These are phyloP conservation scores for Drosophila tsacasi DNA, from an alignment of 1,140 invertebrate species.

Conservation along the genomic window DNA sequence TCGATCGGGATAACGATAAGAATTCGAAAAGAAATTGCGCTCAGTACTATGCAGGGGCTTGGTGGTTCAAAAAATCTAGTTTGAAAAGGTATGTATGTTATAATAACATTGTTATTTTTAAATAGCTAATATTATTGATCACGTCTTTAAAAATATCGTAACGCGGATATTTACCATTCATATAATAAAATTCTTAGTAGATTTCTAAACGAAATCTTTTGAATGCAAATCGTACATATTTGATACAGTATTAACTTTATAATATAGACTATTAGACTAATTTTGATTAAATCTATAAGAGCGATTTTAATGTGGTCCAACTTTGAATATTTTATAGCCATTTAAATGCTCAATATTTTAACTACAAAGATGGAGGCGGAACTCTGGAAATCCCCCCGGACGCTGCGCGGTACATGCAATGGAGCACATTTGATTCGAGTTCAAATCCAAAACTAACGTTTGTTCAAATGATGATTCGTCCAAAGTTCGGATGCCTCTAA, in stretches of 20 bases:
- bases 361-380: background rate
- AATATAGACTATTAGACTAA: too few species aligned
- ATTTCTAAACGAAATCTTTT: too few species aligned
- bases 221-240: too few species aligned
- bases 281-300: too few species aligned
- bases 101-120: too few species aligned
- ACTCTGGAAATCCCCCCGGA: background rate
- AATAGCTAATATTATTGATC: background rate
- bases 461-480: slow-evolving; percentile 36
- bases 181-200: too few species aligned
- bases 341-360: slow-evolving; percentile 25
- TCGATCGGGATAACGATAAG: slow-evolving; percentile 39
- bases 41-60: slow-evolving; percentile 19
- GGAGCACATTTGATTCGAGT: background rate
- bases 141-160: background rate
- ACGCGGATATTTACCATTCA: too few species aligned
- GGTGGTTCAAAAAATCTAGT: slow-evolving; percentile 33
- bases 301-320: too few species aligned
- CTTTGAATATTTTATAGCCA: too few species aligned
- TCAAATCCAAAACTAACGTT: background rate
- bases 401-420: background rate
- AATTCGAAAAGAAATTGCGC: slow-evolving; percentile 9
- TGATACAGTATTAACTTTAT: too few species aligned
- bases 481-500: slow-evolving; percentile 11
- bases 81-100: background rate